These are phyloP conservation scores for Pituophis catenifer DNA, from an alignment of 2,113 vertebrate species.

Conservation along the genomic window DNA sequence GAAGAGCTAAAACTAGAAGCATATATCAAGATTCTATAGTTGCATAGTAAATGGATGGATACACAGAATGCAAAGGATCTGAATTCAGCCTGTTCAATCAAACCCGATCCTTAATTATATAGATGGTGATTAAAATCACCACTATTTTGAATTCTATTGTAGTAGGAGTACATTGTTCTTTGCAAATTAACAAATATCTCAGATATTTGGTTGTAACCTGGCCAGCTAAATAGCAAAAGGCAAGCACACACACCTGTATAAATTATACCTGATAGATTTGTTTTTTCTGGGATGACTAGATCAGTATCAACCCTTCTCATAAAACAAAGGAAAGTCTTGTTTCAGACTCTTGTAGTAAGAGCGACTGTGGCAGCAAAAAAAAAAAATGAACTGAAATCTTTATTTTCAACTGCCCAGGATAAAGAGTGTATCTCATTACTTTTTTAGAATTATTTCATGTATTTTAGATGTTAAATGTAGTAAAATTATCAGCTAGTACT, in stretches of 20 bases:
- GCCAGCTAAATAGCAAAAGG: neutral
- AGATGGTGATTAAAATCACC: neutral
- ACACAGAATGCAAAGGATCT: neutral
- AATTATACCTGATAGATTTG: neutral
- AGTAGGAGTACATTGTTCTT: neutral
- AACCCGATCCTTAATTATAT: neutral
- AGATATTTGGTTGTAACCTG: neutral
- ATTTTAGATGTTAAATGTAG: neutral
- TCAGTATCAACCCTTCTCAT: neutral
- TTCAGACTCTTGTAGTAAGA: neutral
- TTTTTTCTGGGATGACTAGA: neutral
- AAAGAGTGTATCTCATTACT: neutral
- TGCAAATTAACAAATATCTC: neutral
- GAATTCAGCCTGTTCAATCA: neutral
- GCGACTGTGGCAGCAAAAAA: neutral
- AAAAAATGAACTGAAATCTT: neutral
- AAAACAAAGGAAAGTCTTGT: neutral
- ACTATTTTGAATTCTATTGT: neutral
- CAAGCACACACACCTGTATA: neutral
- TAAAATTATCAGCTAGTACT: neutral
- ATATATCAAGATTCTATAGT: neutral
- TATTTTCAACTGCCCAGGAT: conserved; percentile 13
- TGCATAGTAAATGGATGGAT: neutral
- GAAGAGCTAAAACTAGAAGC: neutral
- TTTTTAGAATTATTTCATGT: neutral